Percentiles rank a stretch among this genome's conserved stretches.
Conservation (phyloP, 2,888 invertebrate genomes). For the Agrochola lota region DNA sequence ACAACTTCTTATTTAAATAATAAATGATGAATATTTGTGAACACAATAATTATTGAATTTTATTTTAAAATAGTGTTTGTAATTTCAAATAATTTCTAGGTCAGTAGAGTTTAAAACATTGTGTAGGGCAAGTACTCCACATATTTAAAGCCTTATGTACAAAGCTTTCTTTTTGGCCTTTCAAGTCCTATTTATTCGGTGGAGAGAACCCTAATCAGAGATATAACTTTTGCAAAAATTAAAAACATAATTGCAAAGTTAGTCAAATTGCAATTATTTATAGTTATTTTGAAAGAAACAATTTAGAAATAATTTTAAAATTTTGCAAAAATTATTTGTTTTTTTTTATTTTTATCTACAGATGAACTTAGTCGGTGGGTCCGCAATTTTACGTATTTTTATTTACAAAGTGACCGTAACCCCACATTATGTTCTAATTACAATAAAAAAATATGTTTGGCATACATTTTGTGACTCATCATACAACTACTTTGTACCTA, state of each 20-base stretch:
- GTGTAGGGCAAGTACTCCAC: conserved; percentile 68
- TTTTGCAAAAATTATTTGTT: conserved; percentile 65
- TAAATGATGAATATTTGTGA: conserved; percentile 51
- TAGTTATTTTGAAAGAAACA: conserved; percentile 6
- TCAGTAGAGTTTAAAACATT: conserved; percentile 67
- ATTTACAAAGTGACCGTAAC: conserved; percentile 81
- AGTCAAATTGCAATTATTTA: conserved; percentile 31
- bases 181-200: conserved; percentile 85
- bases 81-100: conserved; percentile 59
- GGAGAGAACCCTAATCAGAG: conserved; percentile 77
- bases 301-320: conserved; percentile 37
- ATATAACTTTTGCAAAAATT: conserved; percentile 69
- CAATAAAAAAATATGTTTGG: conserved; percentile 86
- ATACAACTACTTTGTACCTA: conserved; percentile 87
- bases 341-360: conserved; percentile 71
- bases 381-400: conserved; percentile 83
- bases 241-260: conserved; percentile 46
- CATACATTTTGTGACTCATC: conserved; percentile 89
- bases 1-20: conserved; percentile 33
- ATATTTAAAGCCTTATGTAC: conserved; percentile 81
- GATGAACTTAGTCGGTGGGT: conserved; percentile 87
- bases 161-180: conserved; percentile 87
- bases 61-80: conserved; percentile 13
- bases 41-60: conserved; percentile 36
- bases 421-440: conserved; percentile 78